phyloP scores from a whole-genome alignment of 2,797 vertebrate genomes.

The Margarornis squamiger region DNA sequence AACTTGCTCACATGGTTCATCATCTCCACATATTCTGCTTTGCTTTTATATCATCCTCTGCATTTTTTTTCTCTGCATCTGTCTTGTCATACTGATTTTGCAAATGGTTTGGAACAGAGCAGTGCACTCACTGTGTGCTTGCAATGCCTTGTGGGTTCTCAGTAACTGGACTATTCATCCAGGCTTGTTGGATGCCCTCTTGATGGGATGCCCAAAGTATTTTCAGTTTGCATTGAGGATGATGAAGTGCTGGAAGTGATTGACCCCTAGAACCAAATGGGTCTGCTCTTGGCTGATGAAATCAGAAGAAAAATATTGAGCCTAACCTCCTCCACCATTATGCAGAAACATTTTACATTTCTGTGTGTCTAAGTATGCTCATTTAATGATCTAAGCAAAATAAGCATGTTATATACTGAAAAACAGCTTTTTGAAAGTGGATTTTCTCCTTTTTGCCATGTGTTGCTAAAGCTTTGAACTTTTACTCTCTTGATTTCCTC shows the following conservation, averaged over 20 bases:
- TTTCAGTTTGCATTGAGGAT: not conserved
- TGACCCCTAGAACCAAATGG: not conserved
- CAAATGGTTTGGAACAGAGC: not conserved
- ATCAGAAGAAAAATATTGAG: not conserved
- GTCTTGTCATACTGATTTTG: not conserved
- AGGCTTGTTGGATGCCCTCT: not conserved
- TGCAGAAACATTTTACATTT: not conserved
- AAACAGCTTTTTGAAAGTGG: not conserved
- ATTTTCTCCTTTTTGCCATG: not conserved
- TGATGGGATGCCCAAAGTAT: not conserved
- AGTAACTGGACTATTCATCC: not conserved
- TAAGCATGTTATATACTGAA: not conserved
- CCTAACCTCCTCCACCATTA: not conserved
- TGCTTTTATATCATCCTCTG: not conserved
- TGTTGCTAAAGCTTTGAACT: not conserved
- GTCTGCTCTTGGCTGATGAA: not conserved
- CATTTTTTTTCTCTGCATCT: not conserved
- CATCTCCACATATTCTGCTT: not conserved
- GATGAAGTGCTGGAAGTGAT: not conserved
- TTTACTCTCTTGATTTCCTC: not conserved
- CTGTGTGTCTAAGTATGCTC: not conserved
- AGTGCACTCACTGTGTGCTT: accelerated
- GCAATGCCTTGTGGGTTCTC: not conserved
- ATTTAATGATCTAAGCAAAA: not conserved
- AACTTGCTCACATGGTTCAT: not conserved